A percentile compares a stretch with the other conserved stretches of the same genome.
Conservation (phyloP, 2,888 invertebrate species). For the Cryptocheilus praepositus region DNA sequence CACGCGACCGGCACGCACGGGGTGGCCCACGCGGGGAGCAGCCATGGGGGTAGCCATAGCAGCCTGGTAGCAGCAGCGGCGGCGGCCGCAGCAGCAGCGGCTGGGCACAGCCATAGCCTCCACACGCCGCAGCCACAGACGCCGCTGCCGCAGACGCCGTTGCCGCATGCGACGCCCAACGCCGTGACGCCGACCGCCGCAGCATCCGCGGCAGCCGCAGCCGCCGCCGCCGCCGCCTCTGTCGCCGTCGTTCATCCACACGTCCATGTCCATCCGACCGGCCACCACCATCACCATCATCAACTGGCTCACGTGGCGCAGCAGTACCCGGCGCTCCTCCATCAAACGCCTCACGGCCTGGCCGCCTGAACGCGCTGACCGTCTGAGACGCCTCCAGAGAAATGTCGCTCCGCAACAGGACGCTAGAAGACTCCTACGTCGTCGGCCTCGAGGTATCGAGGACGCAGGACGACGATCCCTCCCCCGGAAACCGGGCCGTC, state of each 20-base stretch:
- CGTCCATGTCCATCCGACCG: conserved; percentile 54
- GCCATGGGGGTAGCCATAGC: conserved; percentile 65
- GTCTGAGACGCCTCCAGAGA: conserved; percentile 52
- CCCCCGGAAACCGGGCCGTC: too few relatives aligned
- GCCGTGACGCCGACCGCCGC: conserved; percentile 27
- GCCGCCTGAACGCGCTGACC: conserved; percentile 61
- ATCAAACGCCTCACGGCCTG: conserved; percentile 71
- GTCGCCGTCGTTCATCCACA: conserved; percentile 55
- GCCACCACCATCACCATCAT: conserved; percentile 61
- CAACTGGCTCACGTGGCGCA: conserved; percentile 68
- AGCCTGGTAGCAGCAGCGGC: conserved; percentile 39
- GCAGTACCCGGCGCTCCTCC: conserved; percentile 65
- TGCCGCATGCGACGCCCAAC: conserved; percentile 38
- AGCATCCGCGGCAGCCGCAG: conserved; percentile 35
- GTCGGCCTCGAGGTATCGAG: not conserved
- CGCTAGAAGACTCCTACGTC: not conserved
- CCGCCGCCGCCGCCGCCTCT: conserved; percentile 37
- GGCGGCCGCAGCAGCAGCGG: conserved; percentile 8
- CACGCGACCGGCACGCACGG: conserved; percentile 60
- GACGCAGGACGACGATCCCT: conserved; percentile 1
- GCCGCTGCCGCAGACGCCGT: conserved; percentile 36
- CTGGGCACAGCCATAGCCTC: conserved; percentile 59
- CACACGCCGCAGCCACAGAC: conserved; percentile 65
- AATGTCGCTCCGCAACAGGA: conserved; percentile 14
- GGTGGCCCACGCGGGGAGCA: conserved; percentile 35